Evolutionary conservation across 2,888 invertebrate genomes (phyloP).

Genomic region (Seira ritae): DNA sequence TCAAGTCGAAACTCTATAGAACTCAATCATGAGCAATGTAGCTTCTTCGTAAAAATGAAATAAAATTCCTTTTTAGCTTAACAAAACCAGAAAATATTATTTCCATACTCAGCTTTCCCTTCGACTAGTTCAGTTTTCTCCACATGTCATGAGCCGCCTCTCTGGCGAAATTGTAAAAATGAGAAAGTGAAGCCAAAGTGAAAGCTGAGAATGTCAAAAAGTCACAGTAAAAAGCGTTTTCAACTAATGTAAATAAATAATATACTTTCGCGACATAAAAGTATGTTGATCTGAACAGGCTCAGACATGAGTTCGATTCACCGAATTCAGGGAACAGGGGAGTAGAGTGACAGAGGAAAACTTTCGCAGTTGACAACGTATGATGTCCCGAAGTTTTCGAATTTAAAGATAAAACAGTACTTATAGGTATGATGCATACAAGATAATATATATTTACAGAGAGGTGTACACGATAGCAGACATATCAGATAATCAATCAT

Average conservation of each 20-base stretch:
- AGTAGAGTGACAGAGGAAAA: not conserved
- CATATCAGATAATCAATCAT: slow-evolving; percentile 25
- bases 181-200: no score
- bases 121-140: not conserved
- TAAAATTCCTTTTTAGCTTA: not conserved
- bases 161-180: no score
- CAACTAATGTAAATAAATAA: slow-evolving; percentile 3
- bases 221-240: slow-evolving; percentile 20
- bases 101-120: not conserved
- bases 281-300: not conserved
- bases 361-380: not conserved
- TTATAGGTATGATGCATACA: slow-evolving; percentile 3
- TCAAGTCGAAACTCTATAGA: not conserved
- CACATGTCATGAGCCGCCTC: no score
- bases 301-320: not conserved
- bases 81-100: not conserved
- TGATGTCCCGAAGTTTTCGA: not conserved
- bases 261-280: not conserved
- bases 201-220: slow-evolving; percentile 7
- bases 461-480: not conserved
- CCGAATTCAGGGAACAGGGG: slow-evolving; percentile 1
- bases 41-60: no score
- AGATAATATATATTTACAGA: not conserved
- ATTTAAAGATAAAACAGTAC: not conserved
- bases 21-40: no score